Evolutionary conservation across 2,888 invertebrate genomes (phyloP).

Genomic region (Cheiracanthium punctorium): DNA sequence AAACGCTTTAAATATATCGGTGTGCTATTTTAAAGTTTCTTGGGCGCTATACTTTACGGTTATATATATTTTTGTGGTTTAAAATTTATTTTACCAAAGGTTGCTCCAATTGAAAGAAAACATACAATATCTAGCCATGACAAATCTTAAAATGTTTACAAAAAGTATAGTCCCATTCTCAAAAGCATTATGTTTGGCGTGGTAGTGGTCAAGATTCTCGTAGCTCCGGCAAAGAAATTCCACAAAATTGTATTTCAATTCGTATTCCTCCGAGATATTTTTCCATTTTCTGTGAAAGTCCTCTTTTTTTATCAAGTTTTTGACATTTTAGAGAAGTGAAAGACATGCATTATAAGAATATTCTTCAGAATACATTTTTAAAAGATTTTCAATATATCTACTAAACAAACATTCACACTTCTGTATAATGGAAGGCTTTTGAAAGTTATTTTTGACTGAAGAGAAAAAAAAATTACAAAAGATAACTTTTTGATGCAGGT

Average conservation of each 20-base stretch:
- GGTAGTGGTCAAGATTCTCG: conserved; percentile 37
- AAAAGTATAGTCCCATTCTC: conserved; percentile 23
- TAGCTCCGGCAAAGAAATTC: conserved; percentile 30
- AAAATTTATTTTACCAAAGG: conserved; percentile 37
- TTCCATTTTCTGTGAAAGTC: conserved; percentile 16
- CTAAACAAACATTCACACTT: too few relatives aligned
- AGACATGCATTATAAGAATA: conserved; percentile 8
- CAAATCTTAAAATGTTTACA: conserved; percentile 16
- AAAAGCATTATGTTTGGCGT: neutral
- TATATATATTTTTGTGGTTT: conserved; percentile 43
- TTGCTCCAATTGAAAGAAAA: conserved; percentile 29
- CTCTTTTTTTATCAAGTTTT: neutral
- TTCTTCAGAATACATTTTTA: too few relatives aligned
- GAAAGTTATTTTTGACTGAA: too few relatives aligned
- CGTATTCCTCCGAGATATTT: conserved; percentile 26
- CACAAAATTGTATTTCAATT: conserved; percentile 48
- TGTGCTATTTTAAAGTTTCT: too few relatives aligned
- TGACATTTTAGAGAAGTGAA: too few relatives aligned
- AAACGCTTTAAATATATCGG: too few relatives aligned
- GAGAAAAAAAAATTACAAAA: too few relatives aligned
- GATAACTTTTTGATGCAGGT: too few relatives aligned
- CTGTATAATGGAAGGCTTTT: too few relatives aligned
- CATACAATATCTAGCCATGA: conserved; percentile 38
- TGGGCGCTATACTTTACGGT: too few relatives aligned
- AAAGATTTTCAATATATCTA: too few relatives aligned